These are phyloP conservation scores for Acronicta psi DNA, from an alignment of 2,888 invertebrate genomes.

Conservation along the genomic window DNA sequence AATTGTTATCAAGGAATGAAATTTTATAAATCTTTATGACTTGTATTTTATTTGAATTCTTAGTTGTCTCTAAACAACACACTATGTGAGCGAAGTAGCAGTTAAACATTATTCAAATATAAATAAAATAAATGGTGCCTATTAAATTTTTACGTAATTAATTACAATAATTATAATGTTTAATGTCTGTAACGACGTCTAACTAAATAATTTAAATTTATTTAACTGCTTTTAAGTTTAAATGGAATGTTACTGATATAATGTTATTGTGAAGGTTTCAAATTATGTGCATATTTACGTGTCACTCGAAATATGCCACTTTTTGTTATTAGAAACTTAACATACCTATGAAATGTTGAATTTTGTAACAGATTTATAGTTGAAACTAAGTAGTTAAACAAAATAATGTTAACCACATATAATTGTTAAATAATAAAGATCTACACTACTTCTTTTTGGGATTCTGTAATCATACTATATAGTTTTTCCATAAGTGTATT, in stretches of 20 bases:
- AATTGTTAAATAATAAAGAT: no score
- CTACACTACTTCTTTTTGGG: no score
- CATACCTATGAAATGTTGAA: background rate
- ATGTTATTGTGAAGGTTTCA: constrained; percentile 27
- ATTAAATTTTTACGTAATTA: constrained; percentile 42
- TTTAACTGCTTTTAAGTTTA: constrained; percentile 29
- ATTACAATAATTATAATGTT: constrained; percentile 35
- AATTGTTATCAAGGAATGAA: no score
- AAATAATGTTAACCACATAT: no score
- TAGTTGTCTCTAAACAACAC: no score
- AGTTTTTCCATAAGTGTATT: no score
- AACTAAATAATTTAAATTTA: constrained; percentile 32
- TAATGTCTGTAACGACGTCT: constrained; percentile 44
- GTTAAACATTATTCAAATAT: constrained; percentile 13
- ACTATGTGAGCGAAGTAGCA: background rate
- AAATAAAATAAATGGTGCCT: constrained; percentile 38
- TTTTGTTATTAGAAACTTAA: constrained; percentile 8
- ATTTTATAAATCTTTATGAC: no score
- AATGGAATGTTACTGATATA: constrained; percentile 33
- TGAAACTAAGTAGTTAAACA: no score
- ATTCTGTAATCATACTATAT: no score
- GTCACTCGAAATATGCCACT: constrained; percentile 13
- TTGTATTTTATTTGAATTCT: no score
- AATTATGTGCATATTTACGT: constrained; percentile 5
- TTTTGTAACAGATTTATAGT: background rate